Percentiles rank a stretch among this genome's conserved stretches.
Evolutionary conservation across 2,113 vertebrate species (phyloP).

Genomic region (Heterocephalus glaber): DNA sequence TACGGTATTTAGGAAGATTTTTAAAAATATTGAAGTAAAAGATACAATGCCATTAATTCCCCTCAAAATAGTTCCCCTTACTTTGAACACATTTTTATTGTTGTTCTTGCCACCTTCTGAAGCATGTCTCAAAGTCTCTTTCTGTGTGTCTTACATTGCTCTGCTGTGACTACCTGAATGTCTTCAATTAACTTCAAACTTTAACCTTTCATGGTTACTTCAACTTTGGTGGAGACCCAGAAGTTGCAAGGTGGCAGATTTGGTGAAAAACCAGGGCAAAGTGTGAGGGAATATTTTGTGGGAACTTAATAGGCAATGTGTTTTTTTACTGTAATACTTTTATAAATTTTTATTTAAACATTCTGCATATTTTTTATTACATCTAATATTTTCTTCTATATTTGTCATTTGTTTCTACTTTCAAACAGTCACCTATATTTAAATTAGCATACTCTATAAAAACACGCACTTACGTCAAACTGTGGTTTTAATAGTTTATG

Average conservation of each 20-base stretch:
- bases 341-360: background rate
- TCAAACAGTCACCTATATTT: background rate
- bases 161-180: background rate
- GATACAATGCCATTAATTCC: background rate
- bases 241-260: background rate
- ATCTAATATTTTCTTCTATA: background rate
- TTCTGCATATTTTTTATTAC: background rate
- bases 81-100: background rate
- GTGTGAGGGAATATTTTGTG: background rate
- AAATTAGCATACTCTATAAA: constrained; percentile 10
- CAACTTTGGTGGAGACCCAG: background rate
- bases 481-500: background rate
- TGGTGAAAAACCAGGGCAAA: background rate
- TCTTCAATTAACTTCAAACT: background rate
- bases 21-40: background rate
- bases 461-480: background rate
- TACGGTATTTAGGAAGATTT: too few relatives aligned
- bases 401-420: background rate
- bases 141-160: background rate
- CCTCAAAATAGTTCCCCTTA: background rate
- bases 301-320: background rate
- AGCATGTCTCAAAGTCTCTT: background rate
- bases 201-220: background rate
- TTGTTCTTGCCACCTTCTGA: background rate
- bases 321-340: background rate